Percentiles rank a stretch among this genome's conserved stretches.
These are phyloP conservation scores for Apotomis turbidana DNA, from an alignment of 2,888 invertebrate species.

Conservation along the genomic window DNA sequence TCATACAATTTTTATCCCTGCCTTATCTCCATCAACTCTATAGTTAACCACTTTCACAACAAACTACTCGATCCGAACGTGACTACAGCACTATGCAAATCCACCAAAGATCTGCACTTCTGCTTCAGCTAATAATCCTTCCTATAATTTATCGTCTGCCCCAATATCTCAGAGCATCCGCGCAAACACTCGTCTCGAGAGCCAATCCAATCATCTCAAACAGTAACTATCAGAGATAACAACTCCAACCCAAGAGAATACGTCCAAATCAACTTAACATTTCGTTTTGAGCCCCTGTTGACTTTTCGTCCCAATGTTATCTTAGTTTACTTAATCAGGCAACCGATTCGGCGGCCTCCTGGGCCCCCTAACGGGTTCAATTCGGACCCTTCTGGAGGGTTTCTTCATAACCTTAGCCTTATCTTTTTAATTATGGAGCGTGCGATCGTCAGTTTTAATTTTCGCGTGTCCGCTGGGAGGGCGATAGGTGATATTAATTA, in stretches of 20 bases:
- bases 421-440: slow-evolving; percentile 82
- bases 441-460: slow-evolving; percentile 82
- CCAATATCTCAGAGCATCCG: slow-evolving; percentile 38
- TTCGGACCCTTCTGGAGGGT: slow-evolving; percentile 71
- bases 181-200: slow-evolving; percentile 65
- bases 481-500: slow-evolving; percentile 43
- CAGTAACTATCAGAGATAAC: slow-evolving; percentile 77
- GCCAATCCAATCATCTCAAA: slow-evolving; percentile 81
- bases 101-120: slow-evolving; percentile 1
- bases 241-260: slow-evolving; percentile 76
- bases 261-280: slow-evolving; percentile 79
- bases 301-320: slow-evolving; percentile 81
- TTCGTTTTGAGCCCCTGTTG: slow-evolving; percentile 78
- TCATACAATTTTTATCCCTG: neutral
- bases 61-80: slow-evolving; percentile 8
- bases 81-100: slow-evolving; percentile 28
- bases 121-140: slow-evolving; percentile 32
- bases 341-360: slow-evolving; percentile 72
- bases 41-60: neutral
- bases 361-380: slow-evolving; percentile 74
- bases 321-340: slow-evolving; percentile 84
- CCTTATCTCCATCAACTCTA: slow-evolving; percentile 18
- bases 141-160: slow-evolving; percentile 26
- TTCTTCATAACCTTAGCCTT: slow-evolving; percentile 73
- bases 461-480: slow-evolving; percentile 67